These are phyloP conservation scores for Oryzias melastigma DNA, from an alignment of 2,113 vertebrate genomes.

Conservation along the genomic window DNA sequence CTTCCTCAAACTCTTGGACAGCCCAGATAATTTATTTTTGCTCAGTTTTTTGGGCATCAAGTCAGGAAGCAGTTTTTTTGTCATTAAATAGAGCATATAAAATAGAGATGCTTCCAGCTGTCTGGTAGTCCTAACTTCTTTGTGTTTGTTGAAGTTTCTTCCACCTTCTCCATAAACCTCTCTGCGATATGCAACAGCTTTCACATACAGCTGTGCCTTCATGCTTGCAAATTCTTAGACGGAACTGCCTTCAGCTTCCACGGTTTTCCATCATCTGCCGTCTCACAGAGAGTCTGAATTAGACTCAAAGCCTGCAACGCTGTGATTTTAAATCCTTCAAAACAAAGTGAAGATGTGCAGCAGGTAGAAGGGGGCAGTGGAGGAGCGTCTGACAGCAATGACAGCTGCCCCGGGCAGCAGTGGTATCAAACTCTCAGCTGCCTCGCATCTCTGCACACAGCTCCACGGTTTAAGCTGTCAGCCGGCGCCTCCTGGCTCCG, in stretches of 20 bases:
- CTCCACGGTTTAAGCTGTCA: conserved; percentile 26
- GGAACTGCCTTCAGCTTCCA: conserved; percentile 11
- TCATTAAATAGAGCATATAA: too few relatives aligned
- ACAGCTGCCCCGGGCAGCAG: conserved; percentile 40
- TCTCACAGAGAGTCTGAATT: conserved; percentile 8
- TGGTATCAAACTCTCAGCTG: conserved; percentile 36
- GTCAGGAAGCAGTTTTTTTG: too few relatives aligned
- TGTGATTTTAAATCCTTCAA: conserved; percentile 20
- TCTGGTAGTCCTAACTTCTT: background rate
- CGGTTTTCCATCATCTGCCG: conserved; percentile 2
- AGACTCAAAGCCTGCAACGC: conserved; percentile 4
- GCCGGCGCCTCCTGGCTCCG: conserved; percentile 10
- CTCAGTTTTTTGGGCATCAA: too few relatives aligned
- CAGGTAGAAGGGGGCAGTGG: conserved; percentile 26
- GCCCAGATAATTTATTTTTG: too few relatives aligned
- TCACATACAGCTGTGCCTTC: background rate
- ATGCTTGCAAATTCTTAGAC: conserved; percentile 6
- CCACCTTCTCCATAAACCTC: background rate
- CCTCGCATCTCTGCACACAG: conserved; percentile 24
- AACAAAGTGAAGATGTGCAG: conserved; percentile 12
- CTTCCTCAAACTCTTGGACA: too few relatives aligned
- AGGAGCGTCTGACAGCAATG: conserved; percentile 32
- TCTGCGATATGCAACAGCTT: conserved; percentile 6
- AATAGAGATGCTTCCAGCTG: too few relatives aligned
- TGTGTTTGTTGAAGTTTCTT: conserved; percentile 1